Evolutionary conservation across 2,888 invertebrate genomes (phyloP), one percentile per base, ranked within the genome.

Genomic region (Orchesellides sinensis): DNA sequence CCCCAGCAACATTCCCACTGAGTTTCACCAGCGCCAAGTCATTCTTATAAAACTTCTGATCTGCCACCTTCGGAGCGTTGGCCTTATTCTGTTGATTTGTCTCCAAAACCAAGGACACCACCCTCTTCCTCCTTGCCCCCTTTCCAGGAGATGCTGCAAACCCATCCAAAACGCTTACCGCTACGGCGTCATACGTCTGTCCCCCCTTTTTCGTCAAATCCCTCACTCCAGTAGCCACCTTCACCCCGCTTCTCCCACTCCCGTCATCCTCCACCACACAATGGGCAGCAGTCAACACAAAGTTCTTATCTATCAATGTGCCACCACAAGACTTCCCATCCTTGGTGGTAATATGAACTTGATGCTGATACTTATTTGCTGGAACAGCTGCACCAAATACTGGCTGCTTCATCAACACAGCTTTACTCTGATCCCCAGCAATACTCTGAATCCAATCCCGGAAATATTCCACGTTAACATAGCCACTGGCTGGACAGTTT

Each of bases 251-350:
- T n/a, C 23, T 70, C 25, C 5, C 14, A 6, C n/a, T 56, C 10
- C 70, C 70, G 17, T 54, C 35, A 8, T 70, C 70, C 0, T 27
- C 23, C 0, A n/a, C 35, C 6, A 75, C 49, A 19, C 74, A 75
- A 47, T 45, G 40, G 14, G 32, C 63, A 1, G 65, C 74, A 1
- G 52, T 65, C 1, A 73, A 27, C 1, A 73, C 47, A 1, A 27
- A 12, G 21, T 65, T 27, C 17, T 52, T 5, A n/a, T 14, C 23
- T 0, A 75, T n/a, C n/a, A 75, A 47, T 6, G 74, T 63, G 1
- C 74, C 74, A 49, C 65, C 65, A 21, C 74, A 75, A 17, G 32
- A 1, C 1, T n/a, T 10, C n/a, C 54, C 54, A 27, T 54, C 23
- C 1, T 12, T 10, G 14, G 54, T 3, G 2, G 19, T 4, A 32